Evolutionary conservation across 1,140 invertebrate species (phyloP).

Genomic region (Monochamus saltuarius): DNA sequence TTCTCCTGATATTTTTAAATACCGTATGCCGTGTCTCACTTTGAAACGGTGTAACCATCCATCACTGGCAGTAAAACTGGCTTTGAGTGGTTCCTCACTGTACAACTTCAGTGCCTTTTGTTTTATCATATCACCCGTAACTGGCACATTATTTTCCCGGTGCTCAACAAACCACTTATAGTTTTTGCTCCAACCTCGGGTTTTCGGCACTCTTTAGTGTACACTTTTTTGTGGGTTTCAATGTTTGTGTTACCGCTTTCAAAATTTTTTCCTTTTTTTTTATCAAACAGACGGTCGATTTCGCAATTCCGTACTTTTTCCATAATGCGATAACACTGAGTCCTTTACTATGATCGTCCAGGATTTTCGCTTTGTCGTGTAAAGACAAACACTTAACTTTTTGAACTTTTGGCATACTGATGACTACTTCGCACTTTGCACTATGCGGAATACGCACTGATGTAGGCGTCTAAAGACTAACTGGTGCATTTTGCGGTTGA

Average conservation of each 20-base stretch:
- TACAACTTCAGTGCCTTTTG: no score
- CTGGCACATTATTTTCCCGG: slow-evolving; percentile 6
- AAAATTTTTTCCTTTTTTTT: neutral
- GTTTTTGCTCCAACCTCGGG: neutral
- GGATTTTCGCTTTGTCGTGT: neutral
- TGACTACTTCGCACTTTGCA: no score
- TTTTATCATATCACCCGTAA: neutral
- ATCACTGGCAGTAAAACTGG: slow-evolving; percentile 24
- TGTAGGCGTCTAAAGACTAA: no score
- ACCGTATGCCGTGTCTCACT: slow-evolving; percentile 21
- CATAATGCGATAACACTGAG: neutral
- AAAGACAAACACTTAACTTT: slow-evolving; percentile 12
- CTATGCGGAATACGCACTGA: no score
- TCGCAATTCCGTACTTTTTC: slow-evolving; percentile 20
- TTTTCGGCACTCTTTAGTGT: slow-evolving; percentile 7
- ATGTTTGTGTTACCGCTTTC: neutral
- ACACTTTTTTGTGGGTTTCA: slow-evolving; percentile 10
- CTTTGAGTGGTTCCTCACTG: no score
- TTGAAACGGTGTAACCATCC: slow-evolving; percentile 34
- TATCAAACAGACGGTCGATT: slow-evolving; percentile 20
- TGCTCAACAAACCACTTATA: slow-evolving; percentile 7
- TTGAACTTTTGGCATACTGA: no score
- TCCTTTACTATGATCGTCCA: slow-evolving; percentile 8
- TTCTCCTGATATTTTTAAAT: slow-evolving; percentile 33
- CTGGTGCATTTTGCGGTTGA: no score